Conservation (phyloP, 37 sponge, comb jelly and placozoan genomes). For the Ianthella basta region DNA sequence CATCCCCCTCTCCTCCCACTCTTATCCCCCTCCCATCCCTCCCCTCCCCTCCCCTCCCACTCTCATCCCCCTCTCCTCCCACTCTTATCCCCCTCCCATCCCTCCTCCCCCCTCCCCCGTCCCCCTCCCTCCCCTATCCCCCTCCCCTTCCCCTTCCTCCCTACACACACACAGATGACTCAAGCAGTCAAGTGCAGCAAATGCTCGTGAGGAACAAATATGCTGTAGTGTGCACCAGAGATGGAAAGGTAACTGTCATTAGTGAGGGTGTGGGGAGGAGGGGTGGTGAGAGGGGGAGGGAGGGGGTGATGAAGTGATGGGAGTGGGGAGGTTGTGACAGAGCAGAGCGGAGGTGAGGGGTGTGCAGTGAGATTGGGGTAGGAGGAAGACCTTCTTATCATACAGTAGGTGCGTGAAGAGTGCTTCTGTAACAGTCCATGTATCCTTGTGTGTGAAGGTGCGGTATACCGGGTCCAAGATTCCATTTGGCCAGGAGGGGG, state of each 20-base stretch:
- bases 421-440: no score
- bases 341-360: conserved; percentile 62
- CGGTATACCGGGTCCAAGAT: conserved; percentile 66
- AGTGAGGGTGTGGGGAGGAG: background rate
- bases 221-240: conserved; percentile 59
- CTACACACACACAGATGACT: conserved; percentile 42
- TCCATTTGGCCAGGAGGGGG: conserved; percentile 60
- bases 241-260: conserved; percentile 63
- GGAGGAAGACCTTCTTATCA: no score
- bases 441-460: conserved; percentile 29
- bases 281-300: background rate
- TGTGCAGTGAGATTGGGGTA: conserved; percentile 48
- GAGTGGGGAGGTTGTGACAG: conserved; percentile 8
- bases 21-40: no score
- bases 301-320: background rate
- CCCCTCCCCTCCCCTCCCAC: no score
- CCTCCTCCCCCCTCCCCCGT: no score
- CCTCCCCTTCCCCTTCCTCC: no score
- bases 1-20: no score
- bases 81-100: no score
- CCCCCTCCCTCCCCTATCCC: no score
- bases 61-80: no score
- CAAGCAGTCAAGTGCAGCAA: conserved; percentile 50
- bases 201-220: conserved; percentile 54
- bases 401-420: no score